These are phyloP conservation scores for Diploptera punctata DNA, from an alignment of 2,888 invertebrate species.

Conservation along the genomic window DNA sequence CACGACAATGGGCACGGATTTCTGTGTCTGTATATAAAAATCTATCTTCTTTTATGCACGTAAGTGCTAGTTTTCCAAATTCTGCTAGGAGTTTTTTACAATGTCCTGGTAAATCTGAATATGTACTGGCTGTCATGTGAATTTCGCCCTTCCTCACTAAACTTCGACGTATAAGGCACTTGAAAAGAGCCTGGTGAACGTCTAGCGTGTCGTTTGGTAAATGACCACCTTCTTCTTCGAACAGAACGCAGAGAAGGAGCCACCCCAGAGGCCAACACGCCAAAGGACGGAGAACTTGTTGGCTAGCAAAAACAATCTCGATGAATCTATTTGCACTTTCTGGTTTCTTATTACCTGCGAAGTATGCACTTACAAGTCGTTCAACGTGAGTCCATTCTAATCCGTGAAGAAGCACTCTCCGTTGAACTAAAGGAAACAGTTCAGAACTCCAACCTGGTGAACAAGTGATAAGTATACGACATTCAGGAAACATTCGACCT, in stretches of 20 bases:
- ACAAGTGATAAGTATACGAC: slow-evolving; percentile 60
- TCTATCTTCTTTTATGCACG: slow-evolving; percentile 56
- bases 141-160: slow-evolving; percentile 48
- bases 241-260: slow-evolving; percentile 60
- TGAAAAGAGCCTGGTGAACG: slow-evolving; percentile 56
- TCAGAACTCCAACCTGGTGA: slow-evolving; percentile 54
- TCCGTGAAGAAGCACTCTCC: slow-evolving; percentile 58
- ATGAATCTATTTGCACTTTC: slow-evolving; percentile 42
- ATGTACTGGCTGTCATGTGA: slow-evolving; percentile 3
- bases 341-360: slow-evolving; percentile 47
- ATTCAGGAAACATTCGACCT: slow-evolving; percentile 61
- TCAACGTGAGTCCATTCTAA: slow-evolving; percentile 60
- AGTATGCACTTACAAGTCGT: slow-evolving; percentile 57
- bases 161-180: slow-evolving; percentile 56
- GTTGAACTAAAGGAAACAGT: slow-evolving; percentile 57
- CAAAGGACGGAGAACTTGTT: slow-evolving; percentile 54
- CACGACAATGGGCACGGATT: slow-evolving; percentile 56
- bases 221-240: slow-evolving; percentile 56
- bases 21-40: slow-evolving; percentile 60
- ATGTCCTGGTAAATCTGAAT: slow-evolving; percentile 54
- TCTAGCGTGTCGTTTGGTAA: slow-evolving; percentile 55
- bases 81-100: slow-evolving; percentile 59
- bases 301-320: slow-evolving; percentile 35
- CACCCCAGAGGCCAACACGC: slow-evolving; percentile 62
- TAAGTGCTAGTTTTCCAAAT: slow-evolving; percentile 60